These are phyloP conservation scores for Heliconius hermathena DNA, from an alignment of 1,140 invertebrate species.

Conservation along the genomic window DNA sequence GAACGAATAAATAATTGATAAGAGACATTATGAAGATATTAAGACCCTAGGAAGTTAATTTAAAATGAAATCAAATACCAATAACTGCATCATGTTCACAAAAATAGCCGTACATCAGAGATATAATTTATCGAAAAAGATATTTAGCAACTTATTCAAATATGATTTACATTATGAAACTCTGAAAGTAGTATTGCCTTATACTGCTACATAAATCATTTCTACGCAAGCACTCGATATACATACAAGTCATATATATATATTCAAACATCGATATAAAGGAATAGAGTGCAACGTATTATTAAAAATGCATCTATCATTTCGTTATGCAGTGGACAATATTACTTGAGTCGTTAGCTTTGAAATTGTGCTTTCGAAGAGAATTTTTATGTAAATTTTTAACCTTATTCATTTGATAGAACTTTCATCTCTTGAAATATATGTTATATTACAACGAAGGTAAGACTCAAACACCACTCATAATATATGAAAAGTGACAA, in stretches of 20 bases:
- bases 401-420: background rate
- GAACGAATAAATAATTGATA: too few relatives aligned
- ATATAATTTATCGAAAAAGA: too few relatives aligned
- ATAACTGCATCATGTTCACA: too few relatives aligned
- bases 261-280: background rate
- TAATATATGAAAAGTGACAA: too few relatives aligned
- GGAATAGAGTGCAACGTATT: slow-evolving; percentile 12
- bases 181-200: background rate
- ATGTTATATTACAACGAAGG: background rate
- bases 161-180: background rate
- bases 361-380: background rate
- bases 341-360: slow-evolving; percentile 34
- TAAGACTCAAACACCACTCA: too few relatives aligned
- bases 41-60: too few relatives aligned
- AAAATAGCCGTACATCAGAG: too few relatives aligned
- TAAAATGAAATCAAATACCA: too few relatives aligned
- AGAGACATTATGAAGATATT: too few relatives aligned
- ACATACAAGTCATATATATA: background rate
- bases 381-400: background rate
- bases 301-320: slow-evolving; percentile 31
- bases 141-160: background rate
- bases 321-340: slow-evolving; percentile 37
- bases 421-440: background rate
- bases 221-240: background rate
- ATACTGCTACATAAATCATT: background rate